Evolutionary conservation across 2,113 vertebrate species (phyloP).

Genomic region (Motacilla alba): DNA sequence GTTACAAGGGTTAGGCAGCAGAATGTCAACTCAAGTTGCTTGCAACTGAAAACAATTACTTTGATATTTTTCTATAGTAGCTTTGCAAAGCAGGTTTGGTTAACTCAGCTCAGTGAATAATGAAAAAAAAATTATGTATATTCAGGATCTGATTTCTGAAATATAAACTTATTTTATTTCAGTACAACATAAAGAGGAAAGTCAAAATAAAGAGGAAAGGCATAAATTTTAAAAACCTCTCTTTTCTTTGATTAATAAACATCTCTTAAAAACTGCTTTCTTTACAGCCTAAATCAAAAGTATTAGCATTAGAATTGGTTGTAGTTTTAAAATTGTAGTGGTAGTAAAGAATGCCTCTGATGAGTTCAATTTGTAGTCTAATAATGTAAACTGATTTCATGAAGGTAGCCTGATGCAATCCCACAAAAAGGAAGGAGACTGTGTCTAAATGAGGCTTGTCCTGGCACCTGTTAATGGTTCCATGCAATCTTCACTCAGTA

Average conservation of each 20-base stretch:
- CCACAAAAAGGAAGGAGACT: background rate
- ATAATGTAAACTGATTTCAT: background rate
- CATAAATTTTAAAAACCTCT: background rate
- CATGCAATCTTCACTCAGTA: background rate
- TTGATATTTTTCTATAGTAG: background rate
- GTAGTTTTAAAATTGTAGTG: background rate
- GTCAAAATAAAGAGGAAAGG: background rate
- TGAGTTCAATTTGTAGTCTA: background rate
- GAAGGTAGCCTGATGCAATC: background rate
- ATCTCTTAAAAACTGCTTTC: background rate
- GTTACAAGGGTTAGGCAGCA: background rate
- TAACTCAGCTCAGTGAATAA: background rate
- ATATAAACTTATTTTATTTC: background rate
- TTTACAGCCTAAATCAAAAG: background rate
- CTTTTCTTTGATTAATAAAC: background rate
- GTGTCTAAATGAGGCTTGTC: background rate
- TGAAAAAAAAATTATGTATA: background rate
- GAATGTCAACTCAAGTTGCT: background rate
- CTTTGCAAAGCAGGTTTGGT: background rate
- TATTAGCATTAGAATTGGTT: background rate
- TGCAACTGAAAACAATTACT: fast-evolving
- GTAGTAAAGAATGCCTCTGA: background rate
- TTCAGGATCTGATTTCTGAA: background rate
- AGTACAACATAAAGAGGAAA: background rate
- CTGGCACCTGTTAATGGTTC: background rate